Evolutionary conservation across 2,113 vertebrate species (phyloP).

Genomic region (Cacatua alba): DNA sequence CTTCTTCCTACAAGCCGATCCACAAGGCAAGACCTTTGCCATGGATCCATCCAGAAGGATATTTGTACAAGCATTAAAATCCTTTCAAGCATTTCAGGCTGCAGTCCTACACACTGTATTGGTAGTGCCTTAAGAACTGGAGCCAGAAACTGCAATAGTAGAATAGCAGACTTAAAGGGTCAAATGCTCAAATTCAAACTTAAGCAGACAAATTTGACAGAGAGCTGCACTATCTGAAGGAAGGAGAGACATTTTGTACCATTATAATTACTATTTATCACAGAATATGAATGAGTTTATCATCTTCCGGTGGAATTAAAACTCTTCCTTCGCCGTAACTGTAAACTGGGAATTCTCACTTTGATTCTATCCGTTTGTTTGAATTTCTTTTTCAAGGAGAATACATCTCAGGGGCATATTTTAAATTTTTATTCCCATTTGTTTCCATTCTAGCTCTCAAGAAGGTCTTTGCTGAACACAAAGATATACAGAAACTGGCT

Average conservation of each 20-base stretch:
- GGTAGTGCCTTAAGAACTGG: neutral
- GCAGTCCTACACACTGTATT: neutral
- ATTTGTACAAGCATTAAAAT: neutral
- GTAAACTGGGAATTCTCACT: neutral
- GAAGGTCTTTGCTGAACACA: constrained; percentile 85
- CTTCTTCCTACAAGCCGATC: neutral
- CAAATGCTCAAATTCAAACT: neutral
- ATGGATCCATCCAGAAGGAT: neutral
- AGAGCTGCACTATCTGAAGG: neutral
- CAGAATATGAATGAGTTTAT: neutral
- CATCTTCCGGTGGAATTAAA: neutral
- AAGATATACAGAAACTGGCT: constrained; percentile 86
- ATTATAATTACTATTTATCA: neutral
- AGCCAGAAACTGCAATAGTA: neutral
- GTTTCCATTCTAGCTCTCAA: constrained; percentile 81
- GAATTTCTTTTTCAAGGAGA: neutral
- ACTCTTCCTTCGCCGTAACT: neutral
- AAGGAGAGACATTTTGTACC: neutral
- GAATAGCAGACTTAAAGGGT: neutral
- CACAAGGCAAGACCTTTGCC: neutral
- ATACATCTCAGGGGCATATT: neutral
- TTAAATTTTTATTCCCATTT: neutral
- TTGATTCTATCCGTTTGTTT: neutral
- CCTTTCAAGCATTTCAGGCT: neutral
- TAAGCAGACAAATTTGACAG: neutral